Evolutionary conservation across 1,140 invertebrate species (phyloP), one percentile per base, ranked within the genome.

Genomic region (Scaptomyza montana): DNA sequence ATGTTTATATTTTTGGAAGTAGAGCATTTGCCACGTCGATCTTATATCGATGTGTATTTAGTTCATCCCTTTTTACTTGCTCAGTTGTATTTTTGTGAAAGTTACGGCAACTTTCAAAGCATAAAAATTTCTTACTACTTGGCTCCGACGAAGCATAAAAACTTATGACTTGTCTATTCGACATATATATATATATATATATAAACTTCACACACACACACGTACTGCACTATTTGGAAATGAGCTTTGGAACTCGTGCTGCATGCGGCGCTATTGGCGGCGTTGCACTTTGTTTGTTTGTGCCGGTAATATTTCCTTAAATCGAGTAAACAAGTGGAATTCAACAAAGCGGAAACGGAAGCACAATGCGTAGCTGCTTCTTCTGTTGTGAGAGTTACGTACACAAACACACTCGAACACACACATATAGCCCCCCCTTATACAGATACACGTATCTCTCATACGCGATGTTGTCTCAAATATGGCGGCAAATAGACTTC

Each of bases 301-400:
- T 84, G 79, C 82, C 82, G 84, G 82, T 87, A 87, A 87, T 87
- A 87, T 87, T 89, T 87, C 82, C 84, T 87, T 87, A 87, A 87
- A 87, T 87, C 82, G 82, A 87, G 84, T 87, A 87, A 87, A 87
- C 82, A 87, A 87, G 82, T 87, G 84, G 84, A 87, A 77, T 82
- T 89, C 82, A 87, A 89, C 84, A 87, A 84, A 87, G 84, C 84
- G 84, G 84, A 87, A 87, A 89, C 84, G 84, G 84, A 87, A 87
- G 84, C 84, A 87, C 78, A 87, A 89, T 82, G 82, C 84, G 84
- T 89, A 86, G 80, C 80, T 68, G 61, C 30, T 33, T 5, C 63
- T 63, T 45, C 28, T 56, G 43, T 30, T 53, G 28, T 69, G 64
- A 33, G 41, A 63, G 64, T 51, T 81, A 69, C 56, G 69, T 70